phyloP scores from a whole-genome alignment of 2,113 vertebrate genomes.

The Calidris pygmaea region DNA sequence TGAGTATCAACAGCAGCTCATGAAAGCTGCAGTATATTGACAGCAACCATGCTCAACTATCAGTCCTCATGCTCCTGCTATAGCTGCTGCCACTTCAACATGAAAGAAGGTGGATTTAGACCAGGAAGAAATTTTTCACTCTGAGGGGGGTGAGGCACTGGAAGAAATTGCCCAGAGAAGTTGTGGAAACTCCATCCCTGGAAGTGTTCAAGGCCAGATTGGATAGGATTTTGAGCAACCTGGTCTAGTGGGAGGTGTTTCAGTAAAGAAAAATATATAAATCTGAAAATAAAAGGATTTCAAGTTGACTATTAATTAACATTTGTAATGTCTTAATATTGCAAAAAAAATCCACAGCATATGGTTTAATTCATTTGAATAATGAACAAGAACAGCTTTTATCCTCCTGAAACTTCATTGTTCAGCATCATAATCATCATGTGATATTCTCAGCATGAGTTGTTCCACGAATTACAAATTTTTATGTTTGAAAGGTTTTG shows the following conservation, averaged over 20 bases:
- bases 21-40: background rate
- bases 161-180: background rate
- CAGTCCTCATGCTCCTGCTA: accelerated
- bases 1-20: background rate
- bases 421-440: background rate
- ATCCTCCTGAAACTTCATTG: background rate
- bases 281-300: background rate
- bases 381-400: background rate
- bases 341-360: accelerated
- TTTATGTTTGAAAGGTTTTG: background rate
- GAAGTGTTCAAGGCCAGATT: background rate
- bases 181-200: background rate
- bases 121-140: background rate
- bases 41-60: accelerated
- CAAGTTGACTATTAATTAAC: background rate
- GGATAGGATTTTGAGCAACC: background rate
- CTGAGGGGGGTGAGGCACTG: background rate
- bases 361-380: background rate
- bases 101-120: background rate
- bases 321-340: background rate
- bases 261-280: background rate
- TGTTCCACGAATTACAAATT: background rate
- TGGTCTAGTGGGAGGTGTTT: background rate
- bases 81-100: background rate
- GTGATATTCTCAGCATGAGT: background rate